phyloP scores from a whole-genome alignment of 2,113 vertebrate genomes.

The Cephalophus harveyi region DNA sequence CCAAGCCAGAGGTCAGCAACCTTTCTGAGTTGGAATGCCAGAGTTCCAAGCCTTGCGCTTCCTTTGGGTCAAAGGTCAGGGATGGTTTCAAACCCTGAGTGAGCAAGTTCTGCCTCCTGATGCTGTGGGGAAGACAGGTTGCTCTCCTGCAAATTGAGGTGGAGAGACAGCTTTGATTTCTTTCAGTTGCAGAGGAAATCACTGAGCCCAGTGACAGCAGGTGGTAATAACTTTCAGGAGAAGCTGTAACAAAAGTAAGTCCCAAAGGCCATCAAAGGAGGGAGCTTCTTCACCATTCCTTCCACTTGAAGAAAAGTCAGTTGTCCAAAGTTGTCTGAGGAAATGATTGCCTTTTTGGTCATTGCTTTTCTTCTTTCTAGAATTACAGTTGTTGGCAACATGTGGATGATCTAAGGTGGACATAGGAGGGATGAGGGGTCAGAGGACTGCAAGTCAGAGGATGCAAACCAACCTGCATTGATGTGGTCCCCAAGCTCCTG shows the following conservation, averaged over 20 bases:
- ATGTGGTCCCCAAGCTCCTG: neutral
- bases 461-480: neutral
- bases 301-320: neutral
- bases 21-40: conserved; percentile 6
- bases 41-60: neutral
- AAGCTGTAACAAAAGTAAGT: neutral
- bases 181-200: neutral
- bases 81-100: neutral
- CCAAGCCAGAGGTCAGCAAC: neutral
- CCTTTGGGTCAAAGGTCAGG: conserved; percentile 8
- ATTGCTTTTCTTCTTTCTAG: neutral
- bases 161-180: neutral
- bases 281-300: neutral
- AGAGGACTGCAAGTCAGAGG: neutral
- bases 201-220: neutral
- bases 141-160: neutral
- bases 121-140: neutral
- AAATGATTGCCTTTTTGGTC: neutral
- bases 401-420: no score
- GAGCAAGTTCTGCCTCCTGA: neutral
- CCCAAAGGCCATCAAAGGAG: neutral
- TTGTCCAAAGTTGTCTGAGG: neutral
- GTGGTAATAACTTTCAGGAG: neutral
- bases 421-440: neutral
- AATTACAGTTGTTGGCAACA: neutral